Evolutionary conservation across 2,888 invertebrate genomes (phyloP).

Genomic region (Aphidius colemani): DNA sequence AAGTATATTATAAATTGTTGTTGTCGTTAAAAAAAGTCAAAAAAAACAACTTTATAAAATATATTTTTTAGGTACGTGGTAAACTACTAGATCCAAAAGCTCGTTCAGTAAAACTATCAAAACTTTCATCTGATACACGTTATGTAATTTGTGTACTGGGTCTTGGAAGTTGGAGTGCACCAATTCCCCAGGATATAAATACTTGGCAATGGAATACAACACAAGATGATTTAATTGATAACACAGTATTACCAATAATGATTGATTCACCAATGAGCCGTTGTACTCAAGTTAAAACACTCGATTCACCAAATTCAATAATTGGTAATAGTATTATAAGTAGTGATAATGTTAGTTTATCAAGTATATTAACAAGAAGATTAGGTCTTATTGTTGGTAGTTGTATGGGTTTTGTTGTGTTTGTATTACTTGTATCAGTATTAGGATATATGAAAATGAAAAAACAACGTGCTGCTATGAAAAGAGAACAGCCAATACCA

Average conservation of each 20-base stretch:
- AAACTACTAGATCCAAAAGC: conserved; percentile 75
- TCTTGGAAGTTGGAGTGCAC: conserved; percentile 71
- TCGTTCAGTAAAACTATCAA: conserved; percentile 75
- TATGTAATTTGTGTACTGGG: conserved; percentile 88
- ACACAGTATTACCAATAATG: conserved; percentile 64
- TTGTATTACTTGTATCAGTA: conserved; percentile 81
- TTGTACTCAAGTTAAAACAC: conserved; percentile 77
- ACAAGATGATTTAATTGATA: conserved; percentile 62
- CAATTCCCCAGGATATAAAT: conserved; percentile 38
- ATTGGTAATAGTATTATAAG: conserved; percentile 61
- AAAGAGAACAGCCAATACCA: conserved; percentile 70
- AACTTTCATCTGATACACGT: conserved; percentile 77
- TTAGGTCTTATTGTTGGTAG: conserved; percentile 85
- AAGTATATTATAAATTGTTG: no score
- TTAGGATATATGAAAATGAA: conserved; percentile 84
- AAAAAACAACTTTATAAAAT: neutral
- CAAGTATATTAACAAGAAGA: conserved; percentile 78
- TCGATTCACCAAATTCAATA: conserved; percentile 68
- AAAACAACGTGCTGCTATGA: conserved; percentile 77
- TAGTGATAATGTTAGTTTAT: conserved; percentile 63
- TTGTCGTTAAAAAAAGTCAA: no score
- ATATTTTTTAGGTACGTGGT: conserved; percentile 70
- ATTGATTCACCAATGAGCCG: conserved; percentile 76
- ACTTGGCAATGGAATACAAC: conserved; percentile 49
- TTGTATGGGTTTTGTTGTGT: conserved; percentile 84